A percentile compares a stretch with the other conserved stretches of the same genome.
Evolutionary conservation across 2,113 vertebrate species (phyloP).

Genomic region (Pedetes capensis): DNA sequence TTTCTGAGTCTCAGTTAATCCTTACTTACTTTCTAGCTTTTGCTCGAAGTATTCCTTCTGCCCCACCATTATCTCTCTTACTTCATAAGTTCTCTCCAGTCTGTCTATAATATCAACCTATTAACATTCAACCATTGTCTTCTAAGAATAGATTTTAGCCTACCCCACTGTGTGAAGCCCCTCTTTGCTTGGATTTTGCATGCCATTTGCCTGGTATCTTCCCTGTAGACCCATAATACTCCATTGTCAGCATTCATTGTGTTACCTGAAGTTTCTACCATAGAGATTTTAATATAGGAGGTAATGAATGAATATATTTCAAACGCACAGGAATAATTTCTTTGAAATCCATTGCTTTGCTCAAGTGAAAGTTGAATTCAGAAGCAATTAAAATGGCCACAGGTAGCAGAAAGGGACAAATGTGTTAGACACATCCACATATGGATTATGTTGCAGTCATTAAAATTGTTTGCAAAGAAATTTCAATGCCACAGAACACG

Average conservation of each 20-base stretch:
- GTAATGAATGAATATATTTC: neutral
- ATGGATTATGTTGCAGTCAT: neutral
- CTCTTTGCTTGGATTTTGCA: neutral
- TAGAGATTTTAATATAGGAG: neutral
- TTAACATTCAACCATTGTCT: neutral
- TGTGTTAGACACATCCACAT: neutral
- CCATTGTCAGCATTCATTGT: neutral
- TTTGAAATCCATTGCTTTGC: neutral
- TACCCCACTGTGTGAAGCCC: neutral
- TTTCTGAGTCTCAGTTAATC: neutral
- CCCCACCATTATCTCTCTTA: neutral
- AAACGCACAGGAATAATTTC: neutral
- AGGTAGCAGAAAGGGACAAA: neutral
- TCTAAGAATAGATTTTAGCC: neutral
- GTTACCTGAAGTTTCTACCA: neutral
- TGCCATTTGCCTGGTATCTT: neutral
- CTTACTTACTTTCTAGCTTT: neutral
- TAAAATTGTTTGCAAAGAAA: constrained; percentile 1
- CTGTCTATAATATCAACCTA: neutral
- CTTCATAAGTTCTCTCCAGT: neutral
- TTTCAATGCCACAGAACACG: neutral
- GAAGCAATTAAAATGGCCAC: neutral
- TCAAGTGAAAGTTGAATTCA: constrained; percentile 3
- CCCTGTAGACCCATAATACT: neutral
- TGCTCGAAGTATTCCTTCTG: neutral